A percentile compares a stretch with the other conserved stretches of the same genome.
phyloP scores from a whole-genome alignment of 2,113 vertebrate species.

The Morone saxatilis region DNA sequence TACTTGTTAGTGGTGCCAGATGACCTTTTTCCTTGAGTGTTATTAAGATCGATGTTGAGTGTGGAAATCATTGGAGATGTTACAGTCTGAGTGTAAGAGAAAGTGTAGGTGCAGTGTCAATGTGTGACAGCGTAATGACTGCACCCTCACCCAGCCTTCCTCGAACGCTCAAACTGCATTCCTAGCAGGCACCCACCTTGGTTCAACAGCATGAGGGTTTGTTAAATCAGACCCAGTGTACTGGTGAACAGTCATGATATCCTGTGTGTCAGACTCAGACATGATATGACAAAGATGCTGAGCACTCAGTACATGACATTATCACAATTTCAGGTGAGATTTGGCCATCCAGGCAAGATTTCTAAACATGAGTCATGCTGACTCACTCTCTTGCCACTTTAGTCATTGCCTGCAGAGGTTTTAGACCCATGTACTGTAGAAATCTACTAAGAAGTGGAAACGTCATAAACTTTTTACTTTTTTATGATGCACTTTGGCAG shows the following conservation, averaged over 20 bases:
- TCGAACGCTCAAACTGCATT: constrained; percentile 1
- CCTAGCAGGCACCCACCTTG: neutral
- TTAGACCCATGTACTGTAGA: constrained; percentile 5
- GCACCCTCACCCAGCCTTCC: neutral
- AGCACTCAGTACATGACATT: constrained; percentile 34
- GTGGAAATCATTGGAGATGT: constrained; percentile 25
- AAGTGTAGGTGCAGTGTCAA: constrained; percentile 2
- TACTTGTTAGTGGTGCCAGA: neutral
- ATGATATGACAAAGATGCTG: constrained; percentile 21
- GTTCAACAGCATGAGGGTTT: constrained; percentile 26
- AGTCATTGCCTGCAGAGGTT: constrained; percentile 25
- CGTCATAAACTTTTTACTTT: neutral
- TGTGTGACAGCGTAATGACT: constrained; percentile 22
- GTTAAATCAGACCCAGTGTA: neutral
- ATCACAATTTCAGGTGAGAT: constrained; percentile 49
- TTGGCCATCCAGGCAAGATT: constrained; percentile 20
- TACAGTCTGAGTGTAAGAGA: neutral
- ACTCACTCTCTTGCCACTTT: constrained; percentile 37
- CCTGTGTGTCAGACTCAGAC: constrained; percentile 31
- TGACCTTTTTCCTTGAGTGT: neutral
- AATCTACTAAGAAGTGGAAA: constrained; percentile 6
- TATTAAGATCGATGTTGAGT: constrained; percentile 24
- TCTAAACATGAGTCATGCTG: constrained; percentile 42
- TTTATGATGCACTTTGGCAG: neutral
- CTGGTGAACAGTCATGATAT: constrained; percentile 1